Conservation (phyloP, 2,797 vertebrate species). For the Meriones psammophilus region DNA sequence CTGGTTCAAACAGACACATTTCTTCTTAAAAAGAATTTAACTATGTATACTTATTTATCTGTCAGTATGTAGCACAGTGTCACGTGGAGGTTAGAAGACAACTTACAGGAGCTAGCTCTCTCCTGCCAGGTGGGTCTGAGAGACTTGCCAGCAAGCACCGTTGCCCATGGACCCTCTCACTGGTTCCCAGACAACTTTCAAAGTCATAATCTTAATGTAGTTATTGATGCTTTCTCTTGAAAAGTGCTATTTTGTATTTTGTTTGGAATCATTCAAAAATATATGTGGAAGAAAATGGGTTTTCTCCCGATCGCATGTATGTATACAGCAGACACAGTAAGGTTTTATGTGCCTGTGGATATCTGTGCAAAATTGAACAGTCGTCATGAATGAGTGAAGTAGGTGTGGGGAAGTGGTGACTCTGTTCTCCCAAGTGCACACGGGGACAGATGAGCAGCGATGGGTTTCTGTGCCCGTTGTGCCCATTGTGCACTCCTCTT, state of each 20-base stretch:
- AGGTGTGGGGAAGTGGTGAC: background rate
- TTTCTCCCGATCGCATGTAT: background rate
- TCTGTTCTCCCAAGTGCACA: background rate
- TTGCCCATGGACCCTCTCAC: background rate
- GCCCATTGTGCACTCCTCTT: background rate
- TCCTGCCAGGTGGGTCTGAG: background rate
- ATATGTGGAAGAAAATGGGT: conserved; percentile 32
- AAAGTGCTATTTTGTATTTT: background rate
- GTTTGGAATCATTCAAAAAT: conserved; percentile 53
- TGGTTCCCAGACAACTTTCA: background rate
- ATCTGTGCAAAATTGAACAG: conserved; percentile 17
- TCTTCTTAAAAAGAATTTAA: background rate
- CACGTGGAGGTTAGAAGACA: background rate
- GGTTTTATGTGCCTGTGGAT: conserved; percentile 22
- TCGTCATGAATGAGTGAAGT: conserved; percentile 32
- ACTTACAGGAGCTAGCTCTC: background rate
- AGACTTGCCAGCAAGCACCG: background rate
- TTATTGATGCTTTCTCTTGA: conserved; percentile 24
- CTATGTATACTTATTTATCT: background rate
- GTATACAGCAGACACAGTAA: conserved; percentile 8
- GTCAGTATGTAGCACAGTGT: background rate
- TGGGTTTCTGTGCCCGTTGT: background rate
- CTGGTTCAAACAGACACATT: background rate
- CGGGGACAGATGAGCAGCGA: background rate
- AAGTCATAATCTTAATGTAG: background rate